Base-by-base conservation (phyloP, 1,140 invertebrate species). In the Caenorhabditis inopinata region DNA sequence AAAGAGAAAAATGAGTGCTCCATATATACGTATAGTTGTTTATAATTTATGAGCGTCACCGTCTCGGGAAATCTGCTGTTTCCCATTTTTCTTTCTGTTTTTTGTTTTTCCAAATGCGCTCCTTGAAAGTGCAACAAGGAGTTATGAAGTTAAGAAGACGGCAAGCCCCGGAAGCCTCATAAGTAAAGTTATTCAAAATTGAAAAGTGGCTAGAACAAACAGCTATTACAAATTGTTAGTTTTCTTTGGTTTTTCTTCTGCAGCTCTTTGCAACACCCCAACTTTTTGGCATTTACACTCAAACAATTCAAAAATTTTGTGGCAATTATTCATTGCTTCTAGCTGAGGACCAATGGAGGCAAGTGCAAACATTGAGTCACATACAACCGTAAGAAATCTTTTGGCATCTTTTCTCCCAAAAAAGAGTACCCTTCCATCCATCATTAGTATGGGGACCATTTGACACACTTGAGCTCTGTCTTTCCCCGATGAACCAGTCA, bases 11-110 rank as follows among this genome's bases (percentile, higher is more conserved):
- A 68, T 68, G 58, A 68, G 58, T 68, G 58, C 16, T 32, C 32
- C 32, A 68, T 68, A 68, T 68, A 68, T 38, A 68, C 58, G 58
- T 68, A 68, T 68, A 68, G 58, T 68, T 68, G 58, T 68, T 68
- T 38, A 68, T 68, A 38, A 68, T 68, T 68, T 68, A 68, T 68
- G 58, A 68, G 58, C 5, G 32, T 32, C 58, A 68, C 58, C 58
- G 32, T 18, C 32, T 32, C 58, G 27, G 32, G 58, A 38, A 68
- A 68, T 68, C 58, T 21, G 38, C 58, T 38, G 3, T 23, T 68
- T 27, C 32, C 14, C 32, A 21, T 3, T 12, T 21, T 38, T 68
- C 23, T 42, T 21, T 12, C n/a, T 21, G 5, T 21, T 38, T 68
- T 38, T 68, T 68, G 11, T 32, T 38, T 11, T 68, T n/a, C n/a